Evolutionary conservation across 2,113 vertebrate genomes (phyloP).

Genomic region (Burhinus oedicnemus): DNA sequence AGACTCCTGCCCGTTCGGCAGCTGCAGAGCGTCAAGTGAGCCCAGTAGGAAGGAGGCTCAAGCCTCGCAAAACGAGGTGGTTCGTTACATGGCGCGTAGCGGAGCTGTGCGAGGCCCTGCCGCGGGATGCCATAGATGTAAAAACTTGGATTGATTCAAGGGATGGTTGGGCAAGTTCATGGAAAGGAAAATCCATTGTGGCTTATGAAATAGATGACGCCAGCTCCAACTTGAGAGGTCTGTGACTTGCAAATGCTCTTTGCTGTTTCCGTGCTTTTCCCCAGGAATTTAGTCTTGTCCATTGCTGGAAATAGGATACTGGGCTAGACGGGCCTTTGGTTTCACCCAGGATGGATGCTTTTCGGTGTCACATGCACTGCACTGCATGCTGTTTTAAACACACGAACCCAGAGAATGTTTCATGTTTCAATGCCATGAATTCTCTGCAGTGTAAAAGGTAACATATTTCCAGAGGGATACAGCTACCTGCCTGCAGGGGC

Average conservation of each 20-base stretch:
- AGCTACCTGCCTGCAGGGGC: not conserved
- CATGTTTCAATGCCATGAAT: accelerated
- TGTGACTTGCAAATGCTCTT: not conserved
- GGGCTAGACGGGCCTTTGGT: not conserved
- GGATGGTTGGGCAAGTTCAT: not conserved
- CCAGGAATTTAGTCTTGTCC: not conserved
- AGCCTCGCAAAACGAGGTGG: not conserved
- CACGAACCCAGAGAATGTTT: not conserved
- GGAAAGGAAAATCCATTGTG: not conserved
- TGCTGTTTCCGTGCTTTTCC: not conserved
- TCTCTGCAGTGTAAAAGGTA: not conserved
- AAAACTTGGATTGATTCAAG: not conserved
- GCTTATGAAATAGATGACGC: not conserved
- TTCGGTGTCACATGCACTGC: not conserved
- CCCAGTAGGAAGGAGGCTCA: not conserved
- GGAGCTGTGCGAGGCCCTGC: not conserved
- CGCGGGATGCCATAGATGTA: too few relatives aligned
- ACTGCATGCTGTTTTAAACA: not conserved
- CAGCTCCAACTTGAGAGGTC: not conserved
- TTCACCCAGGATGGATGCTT: not conserved
- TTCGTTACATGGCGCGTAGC: not conserved
- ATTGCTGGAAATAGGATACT: not conserved
- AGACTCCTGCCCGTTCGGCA: not conserved
- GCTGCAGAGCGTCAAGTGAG: not conserved
- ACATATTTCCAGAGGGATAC: not conserved